Evolutionary conservation across 2,888 invertebrate genomes (phyloP), one percentile per base, ranked within the genome.

Genomic region (Macaria notata): DNA sequence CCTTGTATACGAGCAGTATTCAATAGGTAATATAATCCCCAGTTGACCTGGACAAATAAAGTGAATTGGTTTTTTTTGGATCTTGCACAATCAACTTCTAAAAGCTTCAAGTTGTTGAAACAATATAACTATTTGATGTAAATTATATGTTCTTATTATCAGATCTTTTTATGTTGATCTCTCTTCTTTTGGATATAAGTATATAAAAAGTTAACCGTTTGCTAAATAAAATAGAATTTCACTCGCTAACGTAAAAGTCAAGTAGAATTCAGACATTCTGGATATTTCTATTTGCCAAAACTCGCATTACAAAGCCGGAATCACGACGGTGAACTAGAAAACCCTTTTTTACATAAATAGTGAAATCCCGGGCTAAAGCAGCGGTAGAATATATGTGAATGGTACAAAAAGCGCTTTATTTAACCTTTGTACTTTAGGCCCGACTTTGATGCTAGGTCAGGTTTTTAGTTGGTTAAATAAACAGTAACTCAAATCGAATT

Each of bases 291-390:
- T 41, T 8, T 41, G n/a, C 4, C 36, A 49, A 43, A 48, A 48
- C 5, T 49, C 30, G 30, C 31, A 39, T 31, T 36, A 49, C 44
- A 55, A 54, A 59, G 41, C 48, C 48, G 42, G 48, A 52, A 54
- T 30, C 44, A 9, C 42, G 31, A 44, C 51, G 29, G 33, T 55
- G 54, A 48, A 59, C 47, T 54, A 54, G 43, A 50, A 50, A 54
- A 46, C 54, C 61, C 52, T 49, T 61, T 57, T 42, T 42, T 54
- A 54, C 47, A 52, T 57, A 43, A 43, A 44, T 52, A 51, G 42
- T 54, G 48, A 61, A 61, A 61, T 52, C 61, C 54, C 39, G 50
- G 51, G 46, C 57, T 51, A 61, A 54, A 61, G 56, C 53, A 54
- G 54, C 33, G 49, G 19, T 19, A 44, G n/a, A 31, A 36, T 44